Conservation (phyloP, 2,113 vertebrate species). For the Tapirus terrestris region DNA sequence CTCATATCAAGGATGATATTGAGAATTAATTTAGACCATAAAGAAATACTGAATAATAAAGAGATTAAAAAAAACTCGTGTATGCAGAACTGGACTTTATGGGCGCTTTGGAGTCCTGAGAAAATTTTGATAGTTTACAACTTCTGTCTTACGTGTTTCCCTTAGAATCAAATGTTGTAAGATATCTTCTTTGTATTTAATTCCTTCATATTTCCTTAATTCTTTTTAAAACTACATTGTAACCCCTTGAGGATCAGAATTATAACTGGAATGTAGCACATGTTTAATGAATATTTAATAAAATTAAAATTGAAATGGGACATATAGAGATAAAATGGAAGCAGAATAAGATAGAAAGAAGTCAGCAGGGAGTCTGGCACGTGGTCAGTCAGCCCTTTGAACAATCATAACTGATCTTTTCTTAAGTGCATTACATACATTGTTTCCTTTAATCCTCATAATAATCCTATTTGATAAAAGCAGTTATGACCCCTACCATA, state of each 20-base stretch:
- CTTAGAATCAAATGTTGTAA: constrained; percentile 1
- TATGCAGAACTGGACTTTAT: background rate
- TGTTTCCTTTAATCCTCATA: background rate
- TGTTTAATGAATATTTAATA: constrained; percentile 58
- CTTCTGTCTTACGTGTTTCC: background rate
- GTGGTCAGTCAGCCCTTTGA: background rate
- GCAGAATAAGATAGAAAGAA: constrained; percentile 1
- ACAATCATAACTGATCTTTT: constrained; percentile 1
- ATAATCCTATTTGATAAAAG: background rate
- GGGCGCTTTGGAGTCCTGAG: background rate
- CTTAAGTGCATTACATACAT: background rate
- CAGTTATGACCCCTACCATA: background rate
- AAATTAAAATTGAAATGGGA: constrained; percentile 58
- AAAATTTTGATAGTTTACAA: background rate
- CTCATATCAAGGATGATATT: background rate
- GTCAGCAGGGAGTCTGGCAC: background rate
- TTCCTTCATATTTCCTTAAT: background rate
- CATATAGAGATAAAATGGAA: constrained; percentile 8
- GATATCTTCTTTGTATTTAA: background rate
- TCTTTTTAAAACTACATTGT: constrained; percentile 37
- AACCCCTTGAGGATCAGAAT: constrained; percentile 41
- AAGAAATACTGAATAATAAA: background rate
- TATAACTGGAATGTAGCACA: background rate
- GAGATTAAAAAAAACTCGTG: background rate
- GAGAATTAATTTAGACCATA: background rate